Conservation (phyloP, 2,113 vertebrate species). For the Macquaria australasica region DNA sequence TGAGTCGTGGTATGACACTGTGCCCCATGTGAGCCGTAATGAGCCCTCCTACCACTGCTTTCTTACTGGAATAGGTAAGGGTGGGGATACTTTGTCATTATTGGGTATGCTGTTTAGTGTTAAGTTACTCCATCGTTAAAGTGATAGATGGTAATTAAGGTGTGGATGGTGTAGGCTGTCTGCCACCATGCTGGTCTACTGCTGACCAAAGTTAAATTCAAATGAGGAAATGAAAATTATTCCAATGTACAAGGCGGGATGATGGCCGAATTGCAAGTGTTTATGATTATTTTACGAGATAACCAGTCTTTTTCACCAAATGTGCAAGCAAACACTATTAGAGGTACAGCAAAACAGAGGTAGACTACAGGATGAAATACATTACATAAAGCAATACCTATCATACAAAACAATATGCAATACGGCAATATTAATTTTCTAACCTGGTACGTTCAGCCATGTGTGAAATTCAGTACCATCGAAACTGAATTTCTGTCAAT, state of each 20-base stretch:
- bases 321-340: neutral
- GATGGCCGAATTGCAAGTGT: neutral
- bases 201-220: neutral
- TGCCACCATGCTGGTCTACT: constrained; percentile 10
- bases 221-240: neutral
- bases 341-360: neutral
- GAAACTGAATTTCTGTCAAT: neutral
- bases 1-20: constrained; percentile 67
- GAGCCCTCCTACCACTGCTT: constrained; percentile 57
- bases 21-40: constrained; percentile 73
- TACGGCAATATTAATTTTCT: neutral
- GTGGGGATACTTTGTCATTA: constrained; percentile 67
- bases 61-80: constrained; percentile 73
- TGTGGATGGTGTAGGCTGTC: constrained; percentile 33
- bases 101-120: constrained; percentile 68
- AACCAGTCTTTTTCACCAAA: neutral
- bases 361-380: neutral
- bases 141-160: constrained; percentile 68
- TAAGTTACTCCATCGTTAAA: constrained; percentile 72
- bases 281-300: neutral
- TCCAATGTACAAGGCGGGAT: neutral
- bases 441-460: neutral
- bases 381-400: neutral
- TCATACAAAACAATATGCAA: neutral
- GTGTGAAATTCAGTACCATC: neutral